phyloP scores from a whole-genome alignment of 2,113 vertebrate species.

The Gymnarchus niloticus region DNA sequence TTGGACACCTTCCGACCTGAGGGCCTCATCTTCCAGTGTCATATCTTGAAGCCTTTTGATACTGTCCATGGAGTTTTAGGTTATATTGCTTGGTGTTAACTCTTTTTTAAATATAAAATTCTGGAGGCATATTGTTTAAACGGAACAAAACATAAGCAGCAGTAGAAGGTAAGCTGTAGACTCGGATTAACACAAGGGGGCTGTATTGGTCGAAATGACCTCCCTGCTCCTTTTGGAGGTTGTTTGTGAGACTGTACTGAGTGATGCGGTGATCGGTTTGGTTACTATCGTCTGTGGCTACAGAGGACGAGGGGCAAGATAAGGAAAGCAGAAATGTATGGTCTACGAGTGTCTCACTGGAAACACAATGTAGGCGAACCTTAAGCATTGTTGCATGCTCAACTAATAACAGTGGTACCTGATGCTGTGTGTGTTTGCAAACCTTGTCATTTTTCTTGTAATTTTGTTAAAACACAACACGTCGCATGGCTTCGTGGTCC shows the following conservation, averaged over 20 bases:
- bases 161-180: no score
- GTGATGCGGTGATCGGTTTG: constrained; percentile 67
- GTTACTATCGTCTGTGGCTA: constrained; percentile 52
- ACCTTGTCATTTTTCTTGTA: no score
- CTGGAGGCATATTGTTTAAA: no score
- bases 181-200: neutral
- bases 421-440: no score
- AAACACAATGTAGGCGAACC: neutral
- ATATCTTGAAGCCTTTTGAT: no score
- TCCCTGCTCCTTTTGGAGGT: constrained; percentile 40
- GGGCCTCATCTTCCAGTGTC: no score
- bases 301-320: neutral
- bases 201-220: constrained; percentile 50
- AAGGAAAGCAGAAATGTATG: neutral
- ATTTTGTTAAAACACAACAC: neutral
- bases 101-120: neutral
- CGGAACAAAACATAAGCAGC: neutral
- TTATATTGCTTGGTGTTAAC: neutral
- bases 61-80: no score
- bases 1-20: no score
- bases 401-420: neutral
- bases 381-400: neutral
- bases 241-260: constrained; percentile 57
- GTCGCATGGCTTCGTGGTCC: neutral
- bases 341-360: neutral